Conservation (phyloP, 1,140 invertebrate species). For the Drosophila busckii region DNA sequence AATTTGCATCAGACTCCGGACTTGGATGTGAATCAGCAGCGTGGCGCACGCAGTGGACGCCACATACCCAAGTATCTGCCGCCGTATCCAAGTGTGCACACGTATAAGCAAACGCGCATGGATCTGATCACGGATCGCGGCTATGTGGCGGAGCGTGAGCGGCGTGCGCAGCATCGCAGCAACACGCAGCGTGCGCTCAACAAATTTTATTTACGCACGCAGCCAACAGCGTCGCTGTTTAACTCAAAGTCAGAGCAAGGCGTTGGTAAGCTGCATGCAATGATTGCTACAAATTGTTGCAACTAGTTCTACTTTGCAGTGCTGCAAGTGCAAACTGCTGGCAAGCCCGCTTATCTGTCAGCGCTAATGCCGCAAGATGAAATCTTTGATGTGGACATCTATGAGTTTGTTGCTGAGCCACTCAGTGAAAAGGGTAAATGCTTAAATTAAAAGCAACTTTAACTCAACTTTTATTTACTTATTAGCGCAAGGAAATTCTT, state of each 20-base stretch:
- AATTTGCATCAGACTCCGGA: slow-evolving; percentile 10
- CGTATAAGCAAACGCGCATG: slow-evolving; percentile 20
- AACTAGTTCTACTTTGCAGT: no score
- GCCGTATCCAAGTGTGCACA: slow-evolving; percentile 36
- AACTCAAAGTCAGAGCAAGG: accelerated
- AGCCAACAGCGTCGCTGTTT: slow-evolving; percentile 12
- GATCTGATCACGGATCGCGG: not conserved
- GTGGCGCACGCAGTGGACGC: not conserved
- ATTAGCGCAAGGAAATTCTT: not conserved
- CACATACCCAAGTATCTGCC: slow-evolving; percentile 40
- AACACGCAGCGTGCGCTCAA: slow-evolving; percentile 18
- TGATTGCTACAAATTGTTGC: no score
- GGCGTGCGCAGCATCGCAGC: not conserved
- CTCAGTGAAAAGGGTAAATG: slow-evolving; percentile 2
- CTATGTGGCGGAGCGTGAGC: slow-evolving; percentile 1
- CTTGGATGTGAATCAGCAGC: not conserved
- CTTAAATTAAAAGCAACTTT: no score
- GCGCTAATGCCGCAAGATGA: slow-evolving; percentile 35
- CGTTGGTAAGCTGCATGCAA: no score
- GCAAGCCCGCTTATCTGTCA: slow-evolving; percentile 14
- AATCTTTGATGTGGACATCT: slow-evolving; percentile 27
- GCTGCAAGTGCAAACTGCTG: no score
- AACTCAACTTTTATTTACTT: no score
- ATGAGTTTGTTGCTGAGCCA: slow-evolving; percentile 10
- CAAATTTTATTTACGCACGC: slow-evolving; percentile 1